A percentile compares a stretch with the other conserved stretches of the same genome.
These are phyloP conservation scores for Lagria hirta DNA, from an alignment of 2,888 invertebrate genomes.

Conservation along the genomic window DNA sequence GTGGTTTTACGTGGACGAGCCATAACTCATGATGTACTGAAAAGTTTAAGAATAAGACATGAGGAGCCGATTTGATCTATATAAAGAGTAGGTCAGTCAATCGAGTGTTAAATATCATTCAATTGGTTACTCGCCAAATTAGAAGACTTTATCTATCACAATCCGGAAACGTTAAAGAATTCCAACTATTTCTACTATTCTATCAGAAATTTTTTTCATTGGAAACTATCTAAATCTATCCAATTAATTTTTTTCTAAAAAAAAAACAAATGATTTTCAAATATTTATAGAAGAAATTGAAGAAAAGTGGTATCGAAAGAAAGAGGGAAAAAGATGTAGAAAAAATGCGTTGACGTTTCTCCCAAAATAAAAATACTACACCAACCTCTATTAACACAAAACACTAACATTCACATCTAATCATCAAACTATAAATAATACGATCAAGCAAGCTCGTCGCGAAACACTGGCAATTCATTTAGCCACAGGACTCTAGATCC, in stretches of 20 bases:
- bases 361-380: constrained; percentile 18
- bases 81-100: constrained; percentile 56
- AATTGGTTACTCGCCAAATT: constrained; percentile 53
- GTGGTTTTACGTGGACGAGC: constrained; percentile 40
- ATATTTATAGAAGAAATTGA: no score
- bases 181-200: no score
- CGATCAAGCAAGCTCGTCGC: constrained; percentile 38
- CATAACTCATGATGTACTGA: constrained; percentile 38
- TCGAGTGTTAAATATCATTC: constrained; percentile 53
- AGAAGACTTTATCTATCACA: no score
- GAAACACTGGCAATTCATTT: constrained; percentile 39
- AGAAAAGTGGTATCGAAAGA: no score
- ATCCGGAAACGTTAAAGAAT: no score
- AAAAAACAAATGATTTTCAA: no score
- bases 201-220: no score
- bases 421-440: constrained; percentile 40
- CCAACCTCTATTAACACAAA: constrained; percentile 32
- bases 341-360: constrained; percentile 7
- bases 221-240: neutral
- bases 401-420: constrained; percentile 34
- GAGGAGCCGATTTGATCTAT: constrained; percentile 50
- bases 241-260: neutral
- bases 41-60: constrained; percentile 4
- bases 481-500: constrained; percentile 28
- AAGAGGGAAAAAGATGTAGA: no score